Percentiles rank a stretch among this genome's conserved stretches.
These are phyloP conservation scores for Moxostoma hubbsi DNA, from an alignment of 2,797 vertebrate species.

Conservation along the genomic window DNA sequence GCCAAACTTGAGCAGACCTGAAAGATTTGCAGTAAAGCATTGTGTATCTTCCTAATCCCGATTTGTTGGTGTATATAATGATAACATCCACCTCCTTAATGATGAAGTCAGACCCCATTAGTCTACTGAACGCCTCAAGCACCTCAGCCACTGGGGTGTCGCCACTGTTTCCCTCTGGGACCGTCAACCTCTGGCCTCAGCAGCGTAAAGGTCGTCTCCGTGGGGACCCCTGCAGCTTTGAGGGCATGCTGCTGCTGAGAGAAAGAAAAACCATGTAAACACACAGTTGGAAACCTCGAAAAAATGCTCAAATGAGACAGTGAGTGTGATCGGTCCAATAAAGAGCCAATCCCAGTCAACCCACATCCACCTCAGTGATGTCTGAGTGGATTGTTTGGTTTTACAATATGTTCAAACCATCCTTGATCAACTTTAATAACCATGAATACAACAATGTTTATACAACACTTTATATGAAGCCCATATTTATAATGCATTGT, in stretches of 20 bases:
- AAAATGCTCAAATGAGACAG: slow-evolving; percentile 28
- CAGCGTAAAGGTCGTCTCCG: slow-evolving; percentile 65
- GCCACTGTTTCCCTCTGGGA: slow-evolving; percentile 66
- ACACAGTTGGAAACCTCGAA: slow-evolving; percentile 36
- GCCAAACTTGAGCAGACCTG: not conserved
- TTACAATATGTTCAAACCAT: no score
- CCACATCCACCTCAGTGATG: slow-evolving; percentile 1
- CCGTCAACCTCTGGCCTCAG: slow-evolving; percentile 62
- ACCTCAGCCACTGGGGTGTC: slow-evolving; percentile 61
- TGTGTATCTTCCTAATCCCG: slow-evolving; percentile 50
- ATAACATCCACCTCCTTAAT: slow-evolving; percentile 41
- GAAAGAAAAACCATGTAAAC: slow-evolving; percentile 46
- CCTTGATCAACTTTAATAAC: no score
- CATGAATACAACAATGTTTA: no score
- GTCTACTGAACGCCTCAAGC: slow-evolving; percentile 56
- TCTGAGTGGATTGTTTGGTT: not conserved
- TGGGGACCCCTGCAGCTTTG: slow-evolving; percentile 70
- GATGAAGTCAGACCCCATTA: slow-evolving; percentile 52
- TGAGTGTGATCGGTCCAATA: slow-evolving; percentile 2
- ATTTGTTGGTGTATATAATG: slow-evolving; percentile 56
- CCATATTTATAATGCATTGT: no score
- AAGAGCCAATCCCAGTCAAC: not conserved
- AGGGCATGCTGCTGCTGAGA: slow-evolving; percentile 68
- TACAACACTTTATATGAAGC: no score
- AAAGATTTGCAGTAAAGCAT: slow-evolving; percentile 12